Evolutionary conservation across 2,888 invertebrate species (phyloP).

Genomic region (Glyphotaelius pellucidus): DNA sequence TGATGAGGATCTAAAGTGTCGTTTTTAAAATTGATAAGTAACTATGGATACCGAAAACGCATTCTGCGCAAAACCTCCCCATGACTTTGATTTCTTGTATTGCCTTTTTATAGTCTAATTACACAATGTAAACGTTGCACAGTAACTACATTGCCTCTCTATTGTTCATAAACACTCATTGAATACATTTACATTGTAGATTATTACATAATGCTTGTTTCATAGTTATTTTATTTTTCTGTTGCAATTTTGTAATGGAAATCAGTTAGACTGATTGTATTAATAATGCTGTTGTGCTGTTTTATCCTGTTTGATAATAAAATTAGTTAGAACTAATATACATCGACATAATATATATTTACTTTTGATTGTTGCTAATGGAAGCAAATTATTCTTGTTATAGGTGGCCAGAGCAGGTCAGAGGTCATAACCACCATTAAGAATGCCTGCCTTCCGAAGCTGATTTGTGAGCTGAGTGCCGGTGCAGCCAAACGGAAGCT

Average conservation of each 20-base stretch:
- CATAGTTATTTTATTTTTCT: too few relatives aligned
- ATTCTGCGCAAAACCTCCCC: not conserved
- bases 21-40: not conserved
- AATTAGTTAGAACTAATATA: not conserved
- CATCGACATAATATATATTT: too few relatives aligned
- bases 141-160: too few relatives aligned
- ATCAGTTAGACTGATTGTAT: too few relatives aligned
- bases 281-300: too few relatives aligned
- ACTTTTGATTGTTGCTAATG: not conserved
- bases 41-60: not conserved
- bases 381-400: constrained; percentile 57
- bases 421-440: constrained; percentile 79
- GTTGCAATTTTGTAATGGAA: too few relatives aligned
- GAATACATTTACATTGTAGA: too few relatives aligned
- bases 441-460: constrained; percentile 81
- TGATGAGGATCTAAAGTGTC: too few relatives aligned
- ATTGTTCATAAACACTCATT: too few relatives aligned
- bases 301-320: not conserved
- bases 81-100: not conserved
- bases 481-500: constrained; percentile 79
- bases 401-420: constrained; percentile 73
- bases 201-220: too few relatives aligned
- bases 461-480: constrained; percentile 82
- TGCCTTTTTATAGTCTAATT: too few relatives aligned
- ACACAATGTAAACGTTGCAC: too few relatives aligned